A percentile compares a stretch with the other conserved stretches of the same genome.
Evolutionary conservation across 2,797 vertebrate genomes (phyloP).

Genomic region (Lepus townsendii): DNA sequence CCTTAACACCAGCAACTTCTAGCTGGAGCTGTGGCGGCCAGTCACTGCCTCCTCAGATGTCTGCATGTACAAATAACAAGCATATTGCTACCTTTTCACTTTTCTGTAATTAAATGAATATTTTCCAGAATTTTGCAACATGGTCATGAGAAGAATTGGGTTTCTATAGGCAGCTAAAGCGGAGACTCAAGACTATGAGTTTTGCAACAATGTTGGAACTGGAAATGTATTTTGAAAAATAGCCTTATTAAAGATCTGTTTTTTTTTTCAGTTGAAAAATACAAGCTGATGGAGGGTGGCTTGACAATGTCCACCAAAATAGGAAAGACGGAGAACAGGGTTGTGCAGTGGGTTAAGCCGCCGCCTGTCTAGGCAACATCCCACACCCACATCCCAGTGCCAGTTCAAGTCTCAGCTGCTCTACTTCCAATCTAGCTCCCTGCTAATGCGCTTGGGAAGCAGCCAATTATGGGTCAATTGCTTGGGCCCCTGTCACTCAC

Average conservation of each 20-base stretch:
- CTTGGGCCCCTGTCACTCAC: no score
- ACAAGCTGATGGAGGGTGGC: accelerated
- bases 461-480: no score
- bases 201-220: background rate
- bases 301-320: no score
- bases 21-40: background rate
- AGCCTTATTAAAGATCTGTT: background rate
- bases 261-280: no score
- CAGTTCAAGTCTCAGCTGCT: no score
- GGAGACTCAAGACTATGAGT: no score
- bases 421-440: no score
- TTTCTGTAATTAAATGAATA: background rate
- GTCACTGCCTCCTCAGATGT: background rate
- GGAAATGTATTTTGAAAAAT: background rate
- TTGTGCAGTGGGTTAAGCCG: no score
- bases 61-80: background rate
- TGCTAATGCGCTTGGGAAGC: no score
- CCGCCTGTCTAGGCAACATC: no score
- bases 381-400: no score
- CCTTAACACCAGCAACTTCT: accelerated
- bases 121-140: background rate
- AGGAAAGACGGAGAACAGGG: no score
- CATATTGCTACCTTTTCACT: background rate
- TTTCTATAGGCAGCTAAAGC: background rate
- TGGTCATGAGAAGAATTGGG: background rate